Base-by-base conservation (phyloP, 2,797 vertebrate genomes). In the Galaxias olidus region DNA sequence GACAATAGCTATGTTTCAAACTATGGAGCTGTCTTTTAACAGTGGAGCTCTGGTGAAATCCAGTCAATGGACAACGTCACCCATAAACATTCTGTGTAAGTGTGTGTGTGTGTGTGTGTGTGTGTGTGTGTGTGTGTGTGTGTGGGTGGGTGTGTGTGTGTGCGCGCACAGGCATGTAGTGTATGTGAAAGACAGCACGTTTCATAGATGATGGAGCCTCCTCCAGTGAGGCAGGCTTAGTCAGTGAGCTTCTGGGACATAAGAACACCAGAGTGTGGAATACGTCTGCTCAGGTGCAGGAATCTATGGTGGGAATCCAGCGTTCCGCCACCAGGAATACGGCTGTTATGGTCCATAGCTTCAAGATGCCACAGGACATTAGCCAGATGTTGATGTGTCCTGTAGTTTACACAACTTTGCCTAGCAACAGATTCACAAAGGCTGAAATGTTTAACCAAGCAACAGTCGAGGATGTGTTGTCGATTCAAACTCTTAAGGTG, bases 381-480 rank as follows among this genome's bases (percentile, higher is more conserved):
- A 61, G 63, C 66, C 84, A 88, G 86, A 88, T 83, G 83, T 81
- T 75, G 61, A 65, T 63, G 59, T 67, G 77, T 81, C 78, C 69
- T 72, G 74, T 14, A 19, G 61, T 72, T 83, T 68, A 65, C 64
- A 61, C 30, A 30, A 2, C 30, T 2, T 30, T 30, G 30, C 30
- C 30, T 30, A 6, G 30, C 30, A 30, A 30, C 30, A 2, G 30
- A 30, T 30, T 30, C 30, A 30, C 30, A 30, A 30, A 30, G 3
- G 3, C 30, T 30, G 30, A 30, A 30, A 3, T 30, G 6, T 30
- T 30, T 30, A 30, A 30, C 30, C 30, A 3, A 30, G 30, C 30
- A 30, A 30, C 30, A 30, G 30, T 30, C 6, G 30, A 6, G 30
- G 30, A 3, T 30, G 30, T 30, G 2, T 30, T 30, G 30, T 30